phyloP scores from a whole-genome alignment of 1,140 invertebrate genomes.

The Cheumatopsyche charites region DNA sequence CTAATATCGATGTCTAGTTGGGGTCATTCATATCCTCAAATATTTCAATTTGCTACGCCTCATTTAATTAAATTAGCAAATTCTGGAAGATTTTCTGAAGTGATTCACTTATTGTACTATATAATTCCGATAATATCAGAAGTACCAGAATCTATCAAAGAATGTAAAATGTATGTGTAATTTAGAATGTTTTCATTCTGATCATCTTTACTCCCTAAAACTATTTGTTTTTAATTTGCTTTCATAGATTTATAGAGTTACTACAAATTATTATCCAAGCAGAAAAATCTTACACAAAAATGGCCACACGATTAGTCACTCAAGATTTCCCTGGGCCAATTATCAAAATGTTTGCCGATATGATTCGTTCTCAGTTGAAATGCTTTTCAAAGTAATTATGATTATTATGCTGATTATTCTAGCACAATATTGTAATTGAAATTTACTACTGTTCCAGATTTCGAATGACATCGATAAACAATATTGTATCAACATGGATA shows the following conservation, averaged over 20 bases:
- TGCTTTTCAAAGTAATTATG: constrained; percentile 37
- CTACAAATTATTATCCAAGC: constrained; percentile 35
- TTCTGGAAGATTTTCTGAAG: constrained; percentile 40
- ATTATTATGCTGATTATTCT: not conserved
- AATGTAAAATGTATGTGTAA: constrained; percentile 41
- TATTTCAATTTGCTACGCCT: constrained; percentile 39
- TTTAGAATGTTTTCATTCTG: not conserved
- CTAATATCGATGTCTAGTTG: constrained; percentile 33
- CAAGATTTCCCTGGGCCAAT: constrained; percentile 38
- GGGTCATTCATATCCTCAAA: constrained; percentile 42
- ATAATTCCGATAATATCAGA: constrained; percentile 37
- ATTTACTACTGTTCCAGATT: constrained; percentile 24
- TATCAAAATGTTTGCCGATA: constrained; percentile 38
- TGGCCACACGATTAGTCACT: constrained; percentile 41
- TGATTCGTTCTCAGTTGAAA: constrained; percentile 44
- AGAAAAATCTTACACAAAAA: constrained; percentile 45
- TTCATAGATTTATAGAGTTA: constrained; percentile 43
- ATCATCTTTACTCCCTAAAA: not conserved
- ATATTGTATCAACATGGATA: constrained; percentile 44
- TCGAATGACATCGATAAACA: constrained; percentile 9
- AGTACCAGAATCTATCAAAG: constrained; percentile 29
- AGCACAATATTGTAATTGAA: constrained; percentile 1
- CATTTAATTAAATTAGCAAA: constrained; percentile 39
- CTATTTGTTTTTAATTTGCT: not conserved
- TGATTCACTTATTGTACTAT: constrained; percentile 40